A percentile compares a stretch with the other conserved stretches of the same genome.
Evolutionary conservation across 2,888 invertebrate genomes (phyloP).

Genomic region (Polydesmus complanatus): DNA sequence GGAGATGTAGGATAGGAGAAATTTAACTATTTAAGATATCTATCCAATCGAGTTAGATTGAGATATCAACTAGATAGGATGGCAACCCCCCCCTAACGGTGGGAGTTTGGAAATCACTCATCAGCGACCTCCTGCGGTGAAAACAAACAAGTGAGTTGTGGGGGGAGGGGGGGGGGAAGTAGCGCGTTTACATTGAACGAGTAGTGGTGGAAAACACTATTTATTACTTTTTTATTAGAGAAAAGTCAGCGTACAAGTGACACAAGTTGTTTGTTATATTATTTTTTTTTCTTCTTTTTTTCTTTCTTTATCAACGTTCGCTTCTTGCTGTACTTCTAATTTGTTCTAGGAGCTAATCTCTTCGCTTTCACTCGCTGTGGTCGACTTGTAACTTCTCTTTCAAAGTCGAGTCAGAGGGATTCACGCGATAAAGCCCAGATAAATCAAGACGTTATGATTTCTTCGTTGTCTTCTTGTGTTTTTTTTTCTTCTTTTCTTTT

Average conservation of each 20-base stretch:
- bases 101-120: conserved; percentile 9
- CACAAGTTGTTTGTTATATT: too few relatives aligned
- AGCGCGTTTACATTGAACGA: not conserved
- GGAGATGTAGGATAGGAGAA: too few relatives aligned
- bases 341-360: not conserved
- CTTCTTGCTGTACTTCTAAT: not conserved
- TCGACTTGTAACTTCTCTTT: not conserved
- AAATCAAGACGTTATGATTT: not conserved
- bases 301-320: too few relatives aligned
- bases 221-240: too few relatives aligned
- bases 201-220: not conserved
- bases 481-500: too few relatives aligned
- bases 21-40: too few relatives aligned
- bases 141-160: conserved; percentile 5
- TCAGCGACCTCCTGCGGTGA: conserved; percentile 11
- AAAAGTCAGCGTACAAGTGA: too few relatives aligned
- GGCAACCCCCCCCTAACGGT: conserved; percentile 3
- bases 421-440: not conserved
- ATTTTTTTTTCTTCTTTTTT: too few relatives aligned
- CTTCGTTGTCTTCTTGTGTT: not conserved
- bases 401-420: not conserved
- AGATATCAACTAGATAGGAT: conserved; percentile 2
- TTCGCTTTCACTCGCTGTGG: not conserved
- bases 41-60: too few relatives aligned
- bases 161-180: not conserved